Evolutionary conservation across 2,888 invertebrate species (phyloP), one percentile per base, ranked within the genome.

Genomic region (Spicauda simplicius): DNA sequence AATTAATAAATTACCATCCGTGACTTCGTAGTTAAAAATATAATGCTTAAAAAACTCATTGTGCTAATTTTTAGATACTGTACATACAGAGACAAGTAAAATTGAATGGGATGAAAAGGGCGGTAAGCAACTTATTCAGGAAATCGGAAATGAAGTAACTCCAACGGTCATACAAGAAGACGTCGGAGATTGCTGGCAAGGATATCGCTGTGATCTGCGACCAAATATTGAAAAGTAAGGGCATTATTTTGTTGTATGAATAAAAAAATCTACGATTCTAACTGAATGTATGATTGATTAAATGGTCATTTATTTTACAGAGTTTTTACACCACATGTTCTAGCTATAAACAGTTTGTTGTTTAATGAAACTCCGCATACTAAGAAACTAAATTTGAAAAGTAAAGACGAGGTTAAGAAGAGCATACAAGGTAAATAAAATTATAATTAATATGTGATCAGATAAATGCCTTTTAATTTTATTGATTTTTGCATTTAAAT

Each of bases 91-190:
- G 30, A 85, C 85, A 0, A 78, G 72, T 0, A 82, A 84, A 71
- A 91, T 92, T 16, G 86, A 90, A 69, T 93, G 93, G 93, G 87
- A 91, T 0, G 80, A 84, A 25, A 83, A 86, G 14, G 73, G 73
- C 0, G 83, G 82, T 2, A 86, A 82, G 69, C 77, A 76, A 1
- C 73, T 93, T n/a, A 79, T 93, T 0, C 93, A 93, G 67, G 93
- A 92, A 72, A 76, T 93, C 2, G 83, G 76, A 1, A 81, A 80
- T 0, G 84, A 86, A 20, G 72, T 71, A 3, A 81, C 80, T 0
- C 84, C 86, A 19, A 72, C 71, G 1, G 74, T 77, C 0, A 66
- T 71, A 2, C 75, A 71, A 0, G 80, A 82, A 16, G 88, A 88
- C n/a, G 10, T 50, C 16, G 18, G 50, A n/a, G 50, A 50, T 10